Percentiles rank a stretch among this genome's conserved stretches.
phyloP scores from a whole-genome alignment of 2,113 vertebrate genomes.

The Ranitomeya imitator region DNA sequence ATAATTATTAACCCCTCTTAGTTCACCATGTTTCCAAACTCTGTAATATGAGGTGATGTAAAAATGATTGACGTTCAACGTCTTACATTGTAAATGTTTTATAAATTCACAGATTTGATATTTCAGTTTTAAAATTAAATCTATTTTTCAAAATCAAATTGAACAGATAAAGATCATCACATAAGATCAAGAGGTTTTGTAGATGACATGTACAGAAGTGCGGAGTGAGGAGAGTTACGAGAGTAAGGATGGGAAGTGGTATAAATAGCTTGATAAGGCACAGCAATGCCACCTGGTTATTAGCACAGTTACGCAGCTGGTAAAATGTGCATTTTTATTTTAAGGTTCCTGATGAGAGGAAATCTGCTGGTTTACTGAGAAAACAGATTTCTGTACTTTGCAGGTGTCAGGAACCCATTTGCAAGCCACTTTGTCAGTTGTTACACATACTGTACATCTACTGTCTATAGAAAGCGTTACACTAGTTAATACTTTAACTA shows the following conservation, averaged over 20 bases:
- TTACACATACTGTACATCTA: not conserved
- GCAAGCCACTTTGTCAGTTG: not conserved
- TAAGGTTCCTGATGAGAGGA: conserved; percentile 29
- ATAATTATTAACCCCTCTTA: too few relatives aligned
- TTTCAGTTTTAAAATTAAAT: not conserved
- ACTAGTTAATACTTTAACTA: not conserved
- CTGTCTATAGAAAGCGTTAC: not conserved
- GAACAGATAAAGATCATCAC: not conserved
- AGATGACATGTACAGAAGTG: conserved; percentile 11
- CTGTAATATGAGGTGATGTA: not conserved
- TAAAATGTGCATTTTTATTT: conserved; percentile 39
- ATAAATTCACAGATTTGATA: not conserved
- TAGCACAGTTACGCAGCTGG: conserved; percentile 45
- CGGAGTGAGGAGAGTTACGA: conserved; percentile 6
- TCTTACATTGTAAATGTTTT: not conserved
- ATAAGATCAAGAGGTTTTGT: conserved; percentile 24
- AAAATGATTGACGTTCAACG: not conserved
- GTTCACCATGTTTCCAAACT: too few relatives aligned
- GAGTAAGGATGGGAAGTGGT: conserved; percentile 28
- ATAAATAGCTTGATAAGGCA: conserved; percentile 28
- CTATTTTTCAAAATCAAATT: not conserved
- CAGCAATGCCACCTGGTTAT: conserved; percentile 42
- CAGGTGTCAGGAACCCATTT: conserved; percentile 20
- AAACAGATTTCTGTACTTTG: conserved; percentile 35
- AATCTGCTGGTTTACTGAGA: conserved; percentile 8